Evolutionary conservation across 2,113 vertebrate genomes (phyloP), one percentile per base, ranked within the genome.

Genomic region (Nothocercus julius): DNA sequence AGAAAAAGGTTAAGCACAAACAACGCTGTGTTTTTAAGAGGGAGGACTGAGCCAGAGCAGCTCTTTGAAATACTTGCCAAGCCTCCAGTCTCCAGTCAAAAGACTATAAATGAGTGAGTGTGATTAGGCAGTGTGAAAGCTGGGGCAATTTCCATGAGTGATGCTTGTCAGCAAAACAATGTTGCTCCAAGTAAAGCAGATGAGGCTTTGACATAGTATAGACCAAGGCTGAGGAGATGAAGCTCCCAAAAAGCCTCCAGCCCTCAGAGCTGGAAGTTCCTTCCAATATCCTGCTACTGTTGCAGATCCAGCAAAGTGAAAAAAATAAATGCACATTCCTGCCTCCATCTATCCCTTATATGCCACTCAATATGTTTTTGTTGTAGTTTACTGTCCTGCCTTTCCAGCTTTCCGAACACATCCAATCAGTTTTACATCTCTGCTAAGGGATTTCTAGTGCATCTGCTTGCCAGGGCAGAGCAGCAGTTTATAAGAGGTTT

Each of bases 21-120:
- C 44, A 89, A 66, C 25, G 27, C 13, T 0, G 1, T 58, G 49
- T 81, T 81, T 89, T 92, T 45, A 73, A 87, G 75, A 85, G n/a
- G 28, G 30, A 89, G 30, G 12, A 40, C 49, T 58, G 78, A 89
- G 92, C 63, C 44, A 82, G 92, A 93, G 59, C 27, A 89, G 25
- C 16, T 47, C 73, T 92, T 92, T 89, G 93, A 91, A 95, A 92
- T 76, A 66, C 4, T 74, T 95, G 78, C 82, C 79, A 95, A 72
- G 36, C 67, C 56, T 80, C 1, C 1, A 67, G 1, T 89, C 56
- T 94, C 40, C 53, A 91, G 84, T 85, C 49, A 89, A 87, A 93
- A 87, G 28, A 49, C 45, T 85, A 7, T 64, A 83, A 82, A 87
- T 56, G 45, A 87, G 11, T 66, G 53, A 91, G 54, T 56, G 49